Evolutionary conservation across 2,888 invertebrate genomes (phyloP).

Genomic region (Agonum fuliginosum): DNA sequence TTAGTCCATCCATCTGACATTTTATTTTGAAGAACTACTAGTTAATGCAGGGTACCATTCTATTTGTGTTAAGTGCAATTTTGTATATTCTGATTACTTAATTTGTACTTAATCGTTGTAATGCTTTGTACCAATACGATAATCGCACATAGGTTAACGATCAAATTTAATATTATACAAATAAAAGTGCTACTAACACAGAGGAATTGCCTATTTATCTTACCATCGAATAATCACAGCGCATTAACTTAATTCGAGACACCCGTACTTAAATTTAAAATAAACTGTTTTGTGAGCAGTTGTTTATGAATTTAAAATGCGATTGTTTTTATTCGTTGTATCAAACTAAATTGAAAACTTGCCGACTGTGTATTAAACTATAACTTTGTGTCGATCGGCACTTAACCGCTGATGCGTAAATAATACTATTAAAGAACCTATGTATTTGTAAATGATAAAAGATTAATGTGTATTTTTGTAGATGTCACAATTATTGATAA

Average conservation of each 20-base stretch:
- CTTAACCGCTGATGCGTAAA: conserved; percentile 47
- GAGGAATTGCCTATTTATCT: conserved; percentile 30
- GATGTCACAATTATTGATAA: conserved; percentile 65
- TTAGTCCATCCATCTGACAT: conserved; percentile 59
- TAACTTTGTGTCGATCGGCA: conserved; percentile 18
- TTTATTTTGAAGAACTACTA: conserved; percentile 55
- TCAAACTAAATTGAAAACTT: neutral
- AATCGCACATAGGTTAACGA: conserved; percentile 19
- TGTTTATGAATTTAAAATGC: neutral
- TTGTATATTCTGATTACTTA: conserved; percentile 30
- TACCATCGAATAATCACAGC: conserved; percentile 15
- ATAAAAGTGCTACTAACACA: conserved; percentile 27
- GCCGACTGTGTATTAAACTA: conserved; percentile 39
- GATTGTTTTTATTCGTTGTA: conserved; percentile 18
- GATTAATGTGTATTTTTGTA: conserved; percentile 69
- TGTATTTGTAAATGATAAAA: conserved; percentile 60
- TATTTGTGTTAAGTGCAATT: conserved; percentile 55
- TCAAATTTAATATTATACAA: conserved; percentile 23
- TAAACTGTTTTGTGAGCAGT: neutral
- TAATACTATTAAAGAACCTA: conserved; percentile 58
- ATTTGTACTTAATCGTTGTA: conserved; percentile 55
- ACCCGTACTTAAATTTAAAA: neutral
- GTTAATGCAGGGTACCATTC: conserved; percentile 58
- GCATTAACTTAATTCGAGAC: neutral
- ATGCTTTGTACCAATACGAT: conserved; percentile 31